phyloP scores from a whole-genome alignment of 1,140 invertebrate species.

The Laodelphax striatellus region DNA sequence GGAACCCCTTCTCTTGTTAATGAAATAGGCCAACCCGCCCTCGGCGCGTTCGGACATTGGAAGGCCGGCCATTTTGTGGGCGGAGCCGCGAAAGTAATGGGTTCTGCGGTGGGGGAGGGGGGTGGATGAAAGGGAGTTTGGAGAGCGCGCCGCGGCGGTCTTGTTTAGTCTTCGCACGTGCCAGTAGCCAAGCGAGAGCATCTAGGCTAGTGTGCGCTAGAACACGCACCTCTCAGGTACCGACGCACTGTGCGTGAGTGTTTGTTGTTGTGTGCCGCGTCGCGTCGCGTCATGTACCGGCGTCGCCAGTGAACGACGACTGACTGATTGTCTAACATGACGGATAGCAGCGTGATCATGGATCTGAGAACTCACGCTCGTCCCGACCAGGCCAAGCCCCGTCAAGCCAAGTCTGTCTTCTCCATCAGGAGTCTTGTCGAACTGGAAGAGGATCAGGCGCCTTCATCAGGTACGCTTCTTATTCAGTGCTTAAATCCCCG shows the following conservation, averaged over 20 bases:
- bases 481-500: too few relatives aligned
- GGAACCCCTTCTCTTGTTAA: neutral
- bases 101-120: neutral
- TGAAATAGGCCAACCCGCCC: neutral
- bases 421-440: conserved; percentile 23
- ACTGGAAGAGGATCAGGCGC: conserved; percentile 15
- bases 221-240: neutral
- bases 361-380: conserved; percentile 16
- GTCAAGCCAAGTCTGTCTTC: conserved; percentile 23
- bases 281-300: too few relatives aligned
- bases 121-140: neutral
- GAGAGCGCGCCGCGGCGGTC: neutral
- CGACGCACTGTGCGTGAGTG: too few relatives aligned
- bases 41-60: neutral
- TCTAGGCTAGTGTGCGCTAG: neutral
- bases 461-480: too few relatives aligned
- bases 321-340: neutral
- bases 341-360: conserved; percentile 8
- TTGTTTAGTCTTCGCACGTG: neutral
- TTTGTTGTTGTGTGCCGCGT: too few relatives aligned
- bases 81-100: neutral
- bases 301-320: too few relatives aligned
- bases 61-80: neutral
- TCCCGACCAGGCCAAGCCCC: conserved; percentile 3
- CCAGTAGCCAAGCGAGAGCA: neutral